Conservation (phyloP, 2,797 vertebrate species). For the Buceros bicornis region DNA sequence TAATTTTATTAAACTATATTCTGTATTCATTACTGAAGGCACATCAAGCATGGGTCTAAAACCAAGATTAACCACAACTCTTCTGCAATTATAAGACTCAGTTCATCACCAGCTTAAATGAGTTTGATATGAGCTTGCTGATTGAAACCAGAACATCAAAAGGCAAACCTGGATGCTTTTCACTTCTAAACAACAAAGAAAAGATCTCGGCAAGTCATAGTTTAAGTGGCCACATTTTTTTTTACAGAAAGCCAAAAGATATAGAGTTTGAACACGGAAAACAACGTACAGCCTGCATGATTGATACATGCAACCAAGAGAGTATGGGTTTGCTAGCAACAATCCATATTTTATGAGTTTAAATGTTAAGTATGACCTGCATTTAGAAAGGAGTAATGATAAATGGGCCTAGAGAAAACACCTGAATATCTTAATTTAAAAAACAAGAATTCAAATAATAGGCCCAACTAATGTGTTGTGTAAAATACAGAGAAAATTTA, state of each 20-base stretch:
- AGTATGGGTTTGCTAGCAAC: background rate
- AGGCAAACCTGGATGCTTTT: background rate
- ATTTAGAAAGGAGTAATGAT: background rate
- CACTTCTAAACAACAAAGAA: background rate
- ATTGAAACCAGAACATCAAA: background rate
- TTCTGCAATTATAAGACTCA: background rate
- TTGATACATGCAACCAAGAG: background rate
- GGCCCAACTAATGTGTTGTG: background rate
- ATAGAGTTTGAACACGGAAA: background rate
- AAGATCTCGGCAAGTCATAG: background rate
- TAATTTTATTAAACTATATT: background rate
- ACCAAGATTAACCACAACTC: background rate
- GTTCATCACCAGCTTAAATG: background rate
- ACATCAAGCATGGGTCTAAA: background rate
- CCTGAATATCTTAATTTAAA: background rate
- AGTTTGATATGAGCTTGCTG: background rate
- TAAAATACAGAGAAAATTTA: background rate
- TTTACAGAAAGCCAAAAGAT: background rate
- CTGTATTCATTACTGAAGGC: background rate
- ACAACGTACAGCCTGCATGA: background rate
- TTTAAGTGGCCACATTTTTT: background rate
- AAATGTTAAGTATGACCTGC: background rate
- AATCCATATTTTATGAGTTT: background rate
- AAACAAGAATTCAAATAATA: background rate
- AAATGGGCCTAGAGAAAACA: background rate